phyloP scores from a whole-genome alignment of 1,140 invertebrate genomes.

The Drosophila punjabiensis region DNA sequence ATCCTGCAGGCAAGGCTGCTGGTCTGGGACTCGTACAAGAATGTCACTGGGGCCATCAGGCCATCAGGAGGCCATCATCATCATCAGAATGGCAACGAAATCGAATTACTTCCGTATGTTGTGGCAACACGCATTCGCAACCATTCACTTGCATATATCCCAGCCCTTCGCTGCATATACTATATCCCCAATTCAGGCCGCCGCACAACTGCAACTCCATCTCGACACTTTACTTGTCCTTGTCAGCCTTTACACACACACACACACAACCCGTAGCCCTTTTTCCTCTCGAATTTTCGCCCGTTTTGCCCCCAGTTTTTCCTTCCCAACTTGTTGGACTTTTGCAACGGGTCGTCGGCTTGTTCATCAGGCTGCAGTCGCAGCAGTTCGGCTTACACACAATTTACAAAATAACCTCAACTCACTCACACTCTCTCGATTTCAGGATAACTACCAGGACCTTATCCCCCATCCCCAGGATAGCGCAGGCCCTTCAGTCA shows the following conservation, averaged over 20 bases:
- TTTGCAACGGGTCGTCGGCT: slow-evolving; percentile 57
- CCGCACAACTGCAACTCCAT: slow-evolving; percentile 44
- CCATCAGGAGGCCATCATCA: slow-evolving; percentile 68
- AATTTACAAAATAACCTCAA: slow-evolving; percentile 72
- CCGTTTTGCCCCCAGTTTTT: slow-evolving; percentile 3
- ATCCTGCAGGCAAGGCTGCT: slow-evolving; percentile 21
- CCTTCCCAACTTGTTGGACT: slow-evolving; percentile 71
- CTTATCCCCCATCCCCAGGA: neutral
- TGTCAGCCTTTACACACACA: slow-evolving; percentile 32
- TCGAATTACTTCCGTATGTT: slow-evolving; percentile 81
- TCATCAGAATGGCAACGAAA: slow-evolving; percentile 68
- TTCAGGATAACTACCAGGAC: neutral
- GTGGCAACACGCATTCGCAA: slow-evolving; percentile 39
- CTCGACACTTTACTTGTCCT: slow-evolving; percentile 62
- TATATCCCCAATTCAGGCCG: slow-evolving; percentile 51
- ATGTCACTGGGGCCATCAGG: slow-evolving; percentile 52
- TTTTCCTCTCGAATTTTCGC: slow-evolving; percentile 15
- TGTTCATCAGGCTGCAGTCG: slow-evolving; percentile 58
- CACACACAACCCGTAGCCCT: slow-evolving; percentile 25
- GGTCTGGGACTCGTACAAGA: slow-evolving; percentile 41
- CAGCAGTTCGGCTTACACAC: slow-evolving; percentile 79
- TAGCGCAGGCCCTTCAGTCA: slow-evolving; percentile 40
- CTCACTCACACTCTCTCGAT: slow-evolving; percentile 38
- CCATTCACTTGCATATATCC: slow-evolving; percentile 32
- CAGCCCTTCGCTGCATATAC: slow-evolving; percentile 2